Evolutionary conservation across 2,888 invertebrate genomes (phyloP), one percentile per base, ranked within the genome.

Genomic region (Ormia ochracea): DNA sequence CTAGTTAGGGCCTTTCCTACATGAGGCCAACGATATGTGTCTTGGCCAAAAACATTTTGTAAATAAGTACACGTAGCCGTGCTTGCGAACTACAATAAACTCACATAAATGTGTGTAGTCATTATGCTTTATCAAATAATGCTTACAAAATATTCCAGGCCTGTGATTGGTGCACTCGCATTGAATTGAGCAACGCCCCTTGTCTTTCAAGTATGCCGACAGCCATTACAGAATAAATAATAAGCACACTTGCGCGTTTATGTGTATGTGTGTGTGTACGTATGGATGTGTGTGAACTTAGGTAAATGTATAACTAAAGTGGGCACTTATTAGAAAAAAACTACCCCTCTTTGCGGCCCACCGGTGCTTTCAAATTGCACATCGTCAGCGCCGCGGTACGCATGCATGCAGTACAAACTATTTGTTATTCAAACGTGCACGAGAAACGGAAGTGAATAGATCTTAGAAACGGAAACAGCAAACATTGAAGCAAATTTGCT

Each of bases 361-460:
- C 59, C 59, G 52, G 59, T 78, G 73, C 68, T 63, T 69, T 52
- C 21, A 31, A 12, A 48, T 10, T 19, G 36, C 28, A 33, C 28
- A 52, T 10, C 52, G 17, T 19, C 41, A 69, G 58, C 3, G 50
- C 28, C 61, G 54, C 59, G 48, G 70, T 58, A 65, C 4, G 12
- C 43, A 56, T 48, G 23, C n/a, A n/a, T n/a, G n/a, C n/a, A n/a
- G 10, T n/a, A 63, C 23, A 7, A 2, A n/a, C 52, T 56, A 54
- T 63, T 31, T 50, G 26, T n/a, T 36, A 43, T 48, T 76, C 36
- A 76, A 72, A 76, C 31, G 68, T 58, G 9, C 31, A 43, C 28
- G 28, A 48, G 45, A 63, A 76, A 76, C 80, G 80, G 80, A 80
- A 80, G 80, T 80, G 31, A 50, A 68, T 50, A 48, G 56, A 63